These are phyloP conservation scores for Leptinotarsa undecemlineata DNA, from an alignment of 1,140 invertebrate genomes.

Conservation along the genomic window DNA sequence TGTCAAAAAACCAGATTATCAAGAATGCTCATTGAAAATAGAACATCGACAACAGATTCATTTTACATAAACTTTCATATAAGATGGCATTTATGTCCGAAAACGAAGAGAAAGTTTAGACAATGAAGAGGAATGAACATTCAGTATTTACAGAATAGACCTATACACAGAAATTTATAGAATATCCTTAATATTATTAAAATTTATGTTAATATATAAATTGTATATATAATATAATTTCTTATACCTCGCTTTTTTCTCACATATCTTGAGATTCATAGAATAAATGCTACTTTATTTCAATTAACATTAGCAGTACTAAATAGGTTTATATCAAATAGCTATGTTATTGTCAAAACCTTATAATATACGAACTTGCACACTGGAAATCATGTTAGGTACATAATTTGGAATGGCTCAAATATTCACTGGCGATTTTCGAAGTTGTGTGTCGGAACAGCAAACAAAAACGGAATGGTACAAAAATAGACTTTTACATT, in stretches of 20 bases:
- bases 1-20: constrained; percentile 28
- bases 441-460: not conserved
- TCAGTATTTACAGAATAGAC: constrained; percentile 48
- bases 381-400: constrained; percentile 54
- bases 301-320: constrained; percentile 52
- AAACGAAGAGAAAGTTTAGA: constrained; percentile 29
- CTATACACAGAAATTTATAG: constrained; percentile 44
- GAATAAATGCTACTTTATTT: constrained; percentile 54
- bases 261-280: constrained; percentile 50
- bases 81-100: constrained; percentile 16
- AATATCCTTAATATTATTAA: constrained; percentile 45
- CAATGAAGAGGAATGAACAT: constrained; percentile 37
- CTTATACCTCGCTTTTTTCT: constrained; percentile 48
- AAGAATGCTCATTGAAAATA: not conserved
- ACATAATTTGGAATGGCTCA: constrained; percentile 55
- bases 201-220: constrained; percentile 47
- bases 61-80: constrained; percentile 22
- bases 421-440: constrained; percentile 19
- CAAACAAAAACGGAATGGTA: too few species aligned
- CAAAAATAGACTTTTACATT: not conserved
- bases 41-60: not conserved
- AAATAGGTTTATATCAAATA: constrained; percentile 54
- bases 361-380: constrained; percentile 49
- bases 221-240: constrained; percentile 48
- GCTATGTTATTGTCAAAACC: constrained; percentile 57